phyloP scores from a whole-genome alignment of 2,113 vertebrate species.

The Platysteira castanea region DNA sequence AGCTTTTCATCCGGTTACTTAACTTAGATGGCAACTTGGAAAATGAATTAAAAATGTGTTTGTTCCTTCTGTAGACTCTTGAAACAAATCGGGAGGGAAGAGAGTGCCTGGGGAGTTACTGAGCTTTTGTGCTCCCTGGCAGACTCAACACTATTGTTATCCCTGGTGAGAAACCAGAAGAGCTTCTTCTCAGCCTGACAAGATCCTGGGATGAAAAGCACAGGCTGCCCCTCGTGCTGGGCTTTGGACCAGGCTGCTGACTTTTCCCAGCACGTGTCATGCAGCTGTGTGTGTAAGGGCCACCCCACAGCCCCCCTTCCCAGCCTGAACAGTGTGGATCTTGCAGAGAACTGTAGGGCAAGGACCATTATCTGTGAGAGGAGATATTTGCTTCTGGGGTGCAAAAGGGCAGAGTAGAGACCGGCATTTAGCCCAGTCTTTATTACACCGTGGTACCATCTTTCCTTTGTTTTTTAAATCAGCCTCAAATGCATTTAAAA shows the following conservation, averaged over 20 bases:
- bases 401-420: not conserved
- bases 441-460: not conserved
- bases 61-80: not conserved
- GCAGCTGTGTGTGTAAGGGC: not conserved
- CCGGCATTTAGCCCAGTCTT: not conserved
- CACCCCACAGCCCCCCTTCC: not conserved
- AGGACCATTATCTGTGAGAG: not conserved
- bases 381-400: not conserved
- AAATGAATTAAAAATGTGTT: not conserved
- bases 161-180: not conserved
- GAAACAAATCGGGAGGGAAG: not conserved
- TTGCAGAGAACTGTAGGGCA: not conserved
- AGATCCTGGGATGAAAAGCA: not conserved
- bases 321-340: rapidly evolving
- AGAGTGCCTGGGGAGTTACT: not conserved
- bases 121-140: not conserved
- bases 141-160: not conserved
- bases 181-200: not conserved
- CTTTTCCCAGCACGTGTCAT: not conserved
- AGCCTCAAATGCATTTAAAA: not conserved
- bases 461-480: not conserved
- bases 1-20: not conserved
- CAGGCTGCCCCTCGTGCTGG: not conserved
- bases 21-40: not conserved
- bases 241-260: not conserved